A percentile compares a stretch with the other conserved stretches of the same genome.
phyloP scores from a whole-genome alignment of 2,888 invertebrate genomes.

The Cerceris ruficornis region DNA sequence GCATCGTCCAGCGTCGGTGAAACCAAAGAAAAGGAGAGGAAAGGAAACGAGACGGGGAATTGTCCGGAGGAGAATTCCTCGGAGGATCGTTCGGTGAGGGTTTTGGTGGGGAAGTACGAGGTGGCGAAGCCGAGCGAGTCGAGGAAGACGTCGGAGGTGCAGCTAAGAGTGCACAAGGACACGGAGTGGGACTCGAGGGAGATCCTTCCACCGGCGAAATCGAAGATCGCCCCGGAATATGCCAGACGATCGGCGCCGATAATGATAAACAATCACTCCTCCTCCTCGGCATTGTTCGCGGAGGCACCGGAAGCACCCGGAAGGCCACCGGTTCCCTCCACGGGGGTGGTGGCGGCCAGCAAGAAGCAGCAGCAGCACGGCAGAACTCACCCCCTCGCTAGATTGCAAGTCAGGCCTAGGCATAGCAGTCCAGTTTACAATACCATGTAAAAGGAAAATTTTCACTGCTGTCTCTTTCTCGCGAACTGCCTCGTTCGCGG shows the following conservation, averaged over 20 bases:
- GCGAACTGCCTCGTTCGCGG: constrained; percentile 2
- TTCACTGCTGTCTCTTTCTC: constrained; percentile 8
- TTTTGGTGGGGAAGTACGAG: constrained; percentile 90
- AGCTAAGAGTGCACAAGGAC: constrained; percentile 71
- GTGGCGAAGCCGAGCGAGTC: constrained; percentile 74
- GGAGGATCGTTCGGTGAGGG: constrained; percentile 88
- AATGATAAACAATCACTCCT: constrained; percentile 71
- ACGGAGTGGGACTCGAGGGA: constrained; percentile 72
- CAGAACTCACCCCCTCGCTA: constrained; percentile 95
- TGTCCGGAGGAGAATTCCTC: constrained; percentile 73
- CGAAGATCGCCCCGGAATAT: constrained; percentile 77
- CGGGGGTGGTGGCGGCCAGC: constrained; percentile 86
- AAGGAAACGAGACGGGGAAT: constrained; percentile 48
- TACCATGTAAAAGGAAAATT: constrained; percentile 87
- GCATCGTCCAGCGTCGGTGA: constrained; percentile 69
- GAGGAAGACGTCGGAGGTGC: constrained; percentile 71
- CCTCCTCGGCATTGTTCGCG: constrained; percentile 54
- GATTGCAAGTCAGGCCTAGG: constrained; percentile 90
- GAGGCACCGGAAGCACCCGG: constrained; percentile 76
- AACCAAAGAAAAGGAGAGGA: constrained; percentile 67
- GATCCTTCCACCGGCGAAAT: constrained; percentile 75
- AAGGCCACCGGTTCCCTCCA: constrained; percentile 82
- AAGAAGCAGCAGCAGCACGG: constrained; percentile 95
- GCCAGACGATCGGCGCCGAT: constrained; percentile 77
- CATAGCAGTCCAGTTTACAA: constrained; percentile 93